Base-by-base conservation (phyloP, 2,113 vertebrate genomes). In the Oceanodroma tethys region DNA sequence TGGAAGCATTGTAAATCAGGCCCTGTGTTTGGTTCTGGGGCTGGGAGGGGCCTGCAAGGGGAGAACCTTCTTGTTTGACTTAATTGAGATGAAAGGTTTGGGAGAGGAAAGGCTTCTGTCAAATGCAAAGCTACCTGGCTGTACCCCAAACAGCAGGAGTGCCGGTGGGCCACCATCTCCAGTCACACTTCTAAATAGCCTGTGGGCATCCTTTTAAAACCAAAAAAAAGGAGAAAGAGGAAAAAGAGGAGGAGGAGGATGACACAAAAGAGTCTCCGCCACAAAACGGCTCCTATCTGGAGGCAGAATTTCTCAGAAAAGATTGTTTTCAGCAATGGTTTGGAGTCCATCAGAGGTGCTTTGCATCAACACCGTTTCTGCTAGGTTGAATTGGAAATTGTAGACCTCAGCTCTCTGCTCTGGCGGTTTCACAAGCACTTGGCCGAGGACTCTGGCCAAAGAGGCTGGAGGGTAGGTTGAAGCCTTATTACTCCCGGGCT, bases 321-420 rank as follows among this genome's bases (percentile, higher is more conserved):
- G 60, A 40, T 6, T 58, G n/a, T 4, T 74, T 89, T 81, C 2
- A 14, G 4, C 23, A 70, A 29, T 66, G 25, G 5, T 75, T 81
- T 84, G 67, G 60, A 76, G 81, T 50, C 76, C 71, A 66, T 75
- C 84, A 43, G 34, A 85, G 40, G 16, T 45, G n/a, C 40, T 96
- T 92, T 93, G 21, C 75, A 70, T 93, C 89, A 95, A 55, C 25
- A 22, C 58, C 11, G 26, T 93, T 97, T 97, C 94, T 92, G 63
- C 89, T 80, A 88, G 78, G 73, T 85, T 90, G 90, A 47, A 40
- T 45, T 62, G 26, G 83, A 89, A 96, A 97, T 95, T 16, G 10
- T 55, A 96, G 96, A 94, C 83, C 90, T 97, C 68, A 78, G 78
- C 59, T 95, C 65, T 75, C 72, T 23, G n/a, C 85, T 88, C 29